Percentiles rank a stretch among this genome's conserved stretches.
Evolutionary conservation across 2,888 invertebrate genomes (phyloP).

Genomic region (Xanthostigma xanthostigma): DNA sequence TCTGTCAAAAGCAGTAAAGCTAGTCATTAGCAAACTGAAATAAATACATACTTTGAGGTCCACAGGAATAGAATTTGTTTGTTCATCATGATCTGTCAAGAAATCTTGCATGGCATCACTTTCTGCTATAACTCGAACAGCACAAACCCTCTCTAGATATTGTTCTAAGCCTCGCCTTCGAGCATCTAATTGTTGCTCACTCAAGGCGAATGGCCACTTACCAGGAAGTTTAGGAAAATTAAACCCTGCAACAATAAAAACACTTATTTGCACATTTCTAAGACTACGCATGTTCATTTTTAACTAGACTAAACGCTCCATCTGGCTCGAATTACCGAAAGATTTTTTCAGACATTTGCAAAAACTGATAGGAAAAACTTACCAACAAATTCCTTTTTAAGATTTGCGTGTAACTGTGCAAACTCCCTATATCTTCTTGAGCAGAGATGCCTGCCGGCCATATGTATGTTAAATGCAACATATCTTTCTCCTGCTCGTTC

Average conservation of each 20-base stretch:
- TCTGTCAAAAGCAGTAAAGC: too few relatives aligned
- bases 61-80: slow-evolving; percentile 44
- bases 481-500: slow-evolving; percentile 79
- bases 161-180: slow-evolving; percentile 89
- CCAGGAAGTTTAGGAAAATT: slow-evolving; percentile 95
- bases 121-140: slow-evolving; percentile 94
- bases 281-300: too few relatives aligned
- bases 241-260: slow-evolving; percentile 40
- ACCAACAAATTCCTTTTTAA: slow-evolving; percentile 88
- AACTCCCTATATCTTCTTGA: slow-evolving; percentile 94
- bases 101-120: slow-evolving; percentile 96
- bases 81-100: slow-evolving; percentile 82
- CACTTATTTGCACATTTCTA: too few relatives aligned
- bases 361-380: slow-evolving; percentile 11
- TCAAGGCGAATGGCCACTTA: slow-evolving; percentile 95
- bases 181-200: slow-evolving; percentile 93
- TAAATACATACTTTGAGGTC: slow-evolving; percentile 45
- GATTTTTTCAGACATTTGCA: too few relatives aligned
- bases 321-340: too few relatives aligned
- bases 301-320: too few relatives aligned
- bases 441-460: slow-evolving; percentile 96
- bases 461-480: slow-evolving; percentile 95
- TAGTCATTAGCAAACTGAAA: too few relatives aligned
- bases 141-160: slow-evolving; percentile 96
- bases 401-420: slow-evolving; percentile 68